Conservation (phyloP, 2,113 vertebrate species). For the Diphyllodes magnificus region DNA sequence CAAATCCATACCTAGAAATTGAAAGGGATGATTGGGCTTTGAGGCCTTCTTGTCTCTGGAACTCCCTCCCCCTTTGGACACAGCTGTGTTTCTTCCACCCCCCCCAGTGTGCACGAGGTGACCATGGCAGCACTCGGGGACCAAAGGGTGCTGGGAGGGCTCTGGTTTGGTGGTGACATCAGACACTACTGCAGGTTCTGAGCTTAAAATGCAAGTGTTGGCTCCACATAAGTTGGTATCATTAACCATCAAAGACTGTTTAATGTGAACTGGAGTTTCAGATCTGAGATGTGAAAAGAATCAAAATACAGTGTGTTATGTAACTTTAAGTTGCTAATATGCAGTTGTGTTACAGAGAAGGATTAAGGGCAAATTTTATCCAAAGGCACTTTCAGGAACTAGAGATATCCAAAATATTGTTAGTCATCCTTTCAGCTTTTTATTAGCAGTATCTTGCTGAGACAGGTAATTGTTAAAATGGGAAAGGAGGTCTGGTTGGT, state of each 20-base stretch:
- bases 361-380: slow-evolving; percentile 29
- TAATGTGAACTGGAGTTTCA: background rate
- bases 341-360: background rate
- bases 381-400: slow-evolving; percentile 2
- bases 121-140: fast-evolving
- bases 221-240: background rate
- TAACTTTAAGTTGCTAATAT: background rate
- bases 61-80: background rate
- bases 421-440: background rate
- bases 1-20: background rate
- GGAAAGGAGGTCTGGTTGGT: background rate
- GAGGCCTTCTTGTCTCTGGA: background rate
- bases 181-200: background rate
- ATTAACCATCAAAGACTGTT: background rate
- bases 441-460: background rate
- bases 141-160: fast-evolving
- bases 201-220: background rate
- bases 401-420: background rate
- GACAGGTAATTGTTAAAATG: background rate
- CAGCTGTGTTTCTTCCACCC: background rate
- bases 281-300: background rate
- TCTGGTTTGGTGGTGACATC: background rate
- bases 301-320: background rate
- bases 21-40: background rate
- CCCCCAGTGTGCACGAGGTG: fast-evolving